phyloP scores from a whole-genome alignment of 2,113 vertebrate species.

The Cyprinodon brontotheroides region DNA sequence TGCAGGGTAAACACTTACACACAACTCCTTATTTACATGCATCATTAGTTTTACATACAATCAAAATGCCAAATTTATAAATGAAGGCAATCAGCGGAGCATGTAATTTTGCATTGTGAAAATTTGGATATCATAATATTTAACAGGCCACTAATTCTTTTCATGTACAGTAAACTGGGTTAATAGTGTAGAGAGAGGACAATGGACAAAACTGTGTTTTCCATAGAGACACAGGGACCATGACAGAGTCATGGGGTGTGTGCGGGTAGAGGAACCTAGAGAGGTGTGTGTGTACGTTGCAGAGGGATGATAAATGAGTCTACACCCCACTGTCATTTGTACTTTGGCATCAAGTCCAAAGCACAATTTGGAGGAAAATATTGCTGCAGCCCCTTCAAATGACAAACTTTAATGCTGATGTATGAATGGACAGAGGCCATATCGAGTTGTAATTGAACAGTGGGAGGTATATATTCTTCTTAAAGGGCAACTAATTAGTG shows the following conservation, averaged over 20 bases:
- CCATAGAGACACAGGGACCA: slow-evolving; percentile 52
- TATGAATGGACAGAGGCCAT: slow-evolving; percentile 68
- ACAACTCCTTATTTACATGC: no score
- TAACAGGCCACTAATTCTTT: background rate
- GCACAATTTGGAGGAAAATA: slow-evolving; percentile 78
- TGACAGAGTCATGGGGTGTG: slow-evolving; percentile 10
- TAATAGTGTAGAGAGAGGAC: slow-evolving; percentile 50
- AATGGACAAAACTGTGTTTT: slow-evolving; percentile 45
- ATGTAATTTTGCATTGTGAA: background rate
- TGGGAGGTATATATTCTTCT: slow-evolving; percentile 65
- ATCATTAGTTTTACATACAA: no score
- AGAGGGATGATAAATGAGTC: slow-evolving; percentile 71
- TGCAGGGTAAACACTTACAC: no score
- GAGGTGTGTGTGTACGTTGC: slow-evolving; percentile 42
- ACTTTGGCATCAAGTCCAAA: slow-evolving; percentile 75
- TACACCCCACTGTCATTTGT: slow-evolving; percentile 72
- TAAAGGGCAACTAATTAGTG: slow-evolving; percentile 73
- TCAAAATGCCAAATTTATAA: no score
- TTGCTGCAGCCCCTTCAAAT: slow-evolving; percentile 64
- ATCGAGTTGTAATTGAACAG: slow-evolving; percentile 64
- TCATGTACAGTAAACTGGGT: slow-evolving; percentile 16
- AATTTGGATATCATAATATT: background rate
- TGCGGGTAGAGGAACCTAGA: slow-evolving; percentile 9
- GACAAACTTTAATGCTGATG: slow-evolving; percentile 80
- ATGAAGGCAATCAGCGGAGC: no score